Base-by-base conservation (phyloP, 2,113 vertebrate genomes). In the Myotis lucifugus region DNA sequence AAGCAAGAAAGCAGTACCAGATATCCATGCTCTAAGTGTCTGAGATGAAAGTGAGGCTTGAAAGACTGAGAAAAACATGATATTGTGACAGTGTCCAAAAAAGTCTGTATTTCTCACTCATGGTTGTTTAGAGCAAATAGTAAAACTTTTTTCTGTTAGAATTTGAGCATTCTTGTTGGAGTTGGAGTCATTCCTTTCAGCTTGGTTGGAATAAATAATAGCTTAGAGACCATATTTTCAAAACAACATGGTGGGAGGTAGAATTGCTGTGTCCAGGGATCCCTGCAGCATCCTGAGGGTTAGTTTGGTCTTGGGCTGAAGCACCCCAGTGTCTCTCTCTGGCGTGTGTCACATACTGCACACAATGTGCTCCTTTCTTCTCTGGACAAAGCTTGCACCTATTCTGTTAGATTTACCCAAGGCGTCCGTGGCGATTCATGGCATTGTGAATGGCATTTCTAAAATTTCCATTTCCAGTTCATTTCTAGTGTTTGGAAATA, bases 301-400 rank as follows among this genome's bases (percentile, higher is more conserved):
- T 12, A 1, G 23, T 54, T 40, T 5, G 5, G 46, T 37, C 74
- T 25, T 19, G 23, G 19, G 12, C 37, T 7, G 37, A 23, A 32
- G 90, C 12, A 0, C 8, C 0, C 6, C 40, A 0, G 64, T 6
- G 0, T 56, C 23, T 32, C 34, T 29, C 64, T 85, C 6, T 3
- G 14, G 18, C 9, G 0, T 3, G 10, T 5, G 13, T 42, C 59
- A 21, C 14, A 0, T 5, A 0, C 46, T 46, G 46, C 7, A 7
- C 6, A 10, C 14, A 0, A 8, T 0, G 15, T 69, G 18, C 37
- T 37, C 8, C 1, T 19, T 21, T 42, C 23, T 61, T 40, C 46
- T 32, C 3, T 12, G 69, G 15, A 2, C 6, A 13, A 0, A 12
- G 1, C 82, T 29, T 13, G 8, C 21, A 8, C 23, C 0, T n/a